These are phyloP conservation scores for Etheostoma spectabile DNA, from an alignment of 2,113 vertebrate species.

Conservation along the genomic window DNA sequence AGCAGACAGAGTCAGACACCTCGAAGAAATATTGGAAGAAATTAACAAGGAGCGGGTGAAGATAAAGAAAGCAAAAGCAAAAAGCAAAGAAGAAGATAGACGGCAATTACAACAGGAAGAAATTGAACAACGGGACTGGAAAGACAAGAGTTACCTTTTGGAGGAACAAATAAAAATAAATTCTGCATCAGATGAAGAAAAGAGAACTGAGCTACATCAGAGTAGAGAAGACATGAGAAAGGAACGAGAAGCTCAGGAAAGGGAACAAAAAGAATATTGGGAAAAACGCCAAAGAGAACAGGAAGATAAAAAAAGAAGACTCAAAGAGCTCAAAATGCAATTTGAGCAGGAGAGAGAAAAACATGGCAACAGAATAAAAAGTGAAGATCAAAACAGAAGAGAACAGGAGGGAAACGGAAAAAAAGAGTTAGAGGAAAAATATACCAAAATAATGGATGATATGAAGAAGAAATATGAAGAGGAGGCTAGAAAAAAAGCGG, in stretches of 20 bases:
- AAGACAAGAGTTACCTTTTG: neutral
- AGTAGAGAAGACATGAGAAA: neutral
- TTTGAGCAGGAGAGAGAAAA: neutral
- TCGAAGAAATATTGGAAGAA: neutral
- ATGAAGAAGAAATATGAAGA: constrained; percentile 16
- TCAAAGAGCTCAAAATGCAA: neutral
- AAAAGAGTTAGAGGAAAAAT: neutral
- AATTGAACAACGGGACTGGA: rapidly evolving
- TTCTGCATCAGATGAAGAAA: constrained; percentile 4
- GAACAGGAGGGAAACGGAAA: constrained; percentile 3
- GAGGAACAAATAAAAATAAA: neutral
- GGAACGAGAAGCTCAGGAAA: neutral
- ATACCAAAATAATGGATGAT: neutral
- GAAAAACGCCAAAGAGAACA: neutral
- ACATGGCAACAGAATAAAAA: neutral
- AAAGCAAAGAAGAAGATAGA: neutral
- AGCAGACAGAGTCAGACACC: neutral
- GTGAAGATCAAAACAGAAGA: constrained; percentile 6
- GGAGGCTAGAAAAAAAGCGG: constrained; percentile 37
- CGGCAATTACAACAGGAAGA: neutral
- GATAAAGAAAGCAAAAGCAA: neutral
- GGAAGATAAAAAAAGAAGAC: neutral
- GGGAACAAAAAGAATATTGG: neutral
- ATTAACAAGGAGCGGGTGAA: neutral
- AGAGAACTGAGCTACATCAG: neutral